Conservation (phyloP, 1,140 invertebrate genomes). For the Heliconius melpomene region DNA sequence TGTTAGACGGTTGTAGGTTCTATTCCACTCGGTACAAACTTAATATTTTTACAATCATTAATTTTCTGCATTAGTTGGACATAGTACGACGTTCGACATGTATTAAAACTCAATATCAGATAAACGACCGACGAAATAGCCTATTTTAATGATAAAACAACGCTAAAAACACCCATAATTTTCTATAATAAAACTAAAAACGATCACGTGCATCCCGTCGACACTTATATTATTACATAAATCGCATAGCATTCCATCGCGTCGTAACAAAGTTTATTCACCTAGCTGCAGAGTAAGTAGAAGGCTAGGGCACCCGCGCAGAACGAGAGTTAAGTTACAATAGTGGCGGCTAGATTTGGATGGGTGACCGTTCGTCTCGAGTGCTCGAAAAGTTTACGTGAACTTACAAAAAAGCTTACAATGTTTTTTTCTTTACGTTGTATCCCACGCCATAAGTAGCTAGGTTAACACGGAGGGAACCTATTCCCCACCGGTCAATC, state of each 20-base stretch:
- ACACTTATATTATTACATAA: conserved; percentile 5
- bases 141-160: neutral
- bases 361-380: conserved; percentile 18
- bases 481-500: neutral
- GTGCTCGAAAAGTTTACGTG: neutral
- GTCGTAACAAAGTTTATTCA: conserved; percentile 17
- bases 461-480: neutral
- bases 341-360: conserved; percentile 20
- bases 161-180: neutral
- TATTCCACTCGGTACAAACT: no score
- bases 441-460: neutral
- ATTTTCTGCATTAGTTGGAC: no score
- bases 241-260: conserved; percentile 19
- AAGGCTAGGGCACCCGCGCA: conserved; percentile 19
- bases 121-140: neutral
- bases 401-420: neutral
- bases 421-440: neutral
- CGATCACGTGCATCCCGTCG: neutral
- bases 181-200: neutral
- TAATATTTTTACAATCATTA: no score
- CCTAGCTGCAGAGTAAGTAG: neutral
- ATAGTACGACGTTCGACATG: no score
- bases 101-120: no score
- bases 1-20: no score
- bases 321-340: conserved; percentile 18